A percentile compares a stretch with the other conserved stretches of the same genome.
Conservation (phyloP, 2,797 vertebrate species). For the Numenius phaeopus region DNA sequence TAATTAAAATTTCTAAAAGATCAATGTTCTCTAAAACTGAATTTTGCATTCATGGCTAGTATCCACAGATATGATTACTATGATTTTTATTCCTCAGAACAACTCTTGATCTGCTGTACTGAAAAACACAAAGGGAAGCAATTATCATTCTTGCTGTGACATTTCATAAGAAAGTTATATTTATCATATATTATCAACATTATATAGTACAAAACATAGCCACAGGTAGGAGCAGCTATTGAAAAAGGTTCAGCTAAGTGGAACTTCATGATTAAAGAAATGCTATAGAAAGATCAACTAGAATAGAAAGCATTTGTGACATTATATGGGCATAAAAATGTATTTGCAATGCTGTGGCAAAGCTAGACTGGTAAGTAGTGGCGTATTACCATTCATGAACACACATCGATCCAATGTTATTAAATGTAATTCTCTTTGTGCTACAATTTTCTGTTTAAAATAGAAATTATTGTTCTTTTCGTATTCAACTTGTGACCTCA, state of each 20-base stretch:
- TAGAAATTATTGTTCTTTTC: not conserved
- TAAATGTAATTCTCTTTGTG: not conserved
- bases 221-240: not conserved
- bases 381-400: not conserved
- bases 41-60: not conserved
- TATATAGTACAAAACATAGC: not conserved
- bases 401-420: not conserved
- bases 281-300: not conserved
- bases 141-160: not conserved
- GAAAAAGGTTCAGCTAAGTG: not conserved
- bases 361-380: not conserved
- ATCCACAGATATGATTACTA: not conserved
- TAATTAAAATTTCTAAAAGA: not conserved
- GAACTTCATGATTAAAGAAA: not conserved
- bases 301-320: not conserved
- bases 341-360: not conserved
- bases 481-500: not conserved
- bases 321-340: not conserved
- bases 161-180: not conserved
- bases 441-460: not conserved
- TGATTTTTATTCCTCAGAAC: not conserved
- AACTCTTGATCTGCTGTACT: not conserved
- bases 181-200: not conserved
- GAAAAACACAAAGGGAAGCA: not conserved
- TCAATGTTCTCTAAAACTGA: not conserved